Conservation (phyloP, 2,888 invertebrate genomes). For the Anorthoa munda region DNA sequence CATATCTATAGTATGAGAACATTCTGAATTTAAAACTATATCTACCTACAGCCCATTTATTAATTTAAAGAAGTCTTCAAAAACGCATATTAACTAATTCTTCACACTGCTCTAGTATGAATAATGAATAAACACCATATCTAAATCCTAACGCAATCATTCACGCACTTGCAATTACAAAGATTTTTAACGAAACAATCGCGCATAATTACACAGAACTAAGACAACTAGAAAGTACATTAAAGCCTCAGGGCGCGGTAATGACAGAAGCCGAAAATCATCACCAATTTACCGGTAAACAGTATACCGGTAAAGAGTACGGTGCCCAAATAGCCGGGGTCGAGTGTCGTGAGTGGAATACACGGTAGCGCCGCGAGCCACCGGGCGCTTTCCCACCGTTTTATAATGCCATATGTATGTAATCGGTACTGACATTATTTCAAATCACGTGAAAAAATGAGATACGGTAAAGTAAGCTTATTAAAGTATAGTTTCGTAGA, state of each 20-base stretch:
- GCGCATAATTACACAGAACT: slow-evolving; percentile 71
- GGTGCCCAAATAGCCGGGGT: slow-evolving; percentile 84
- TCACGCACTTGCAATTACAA: slow-evolving; percentile 57
- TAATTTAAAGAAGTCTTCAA: slow-evolving; percentile 21
- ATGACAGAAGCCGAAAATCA: slow-evolving; percentile 89
- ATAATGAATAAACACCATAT: slow-evolving; percentile 34
- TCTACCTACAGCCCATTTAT: slow-evolving; percentile 4
- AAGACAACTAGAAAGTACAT: slow-evolving; percentile 80
- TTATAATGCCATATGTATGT: slow-evolving; percentile 59
- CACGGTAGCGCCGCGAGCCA: slow-evolving; percentile 89
- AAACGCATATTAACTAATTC: neutral
- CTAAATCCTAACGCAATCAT: slow-evolving; percentile 24
- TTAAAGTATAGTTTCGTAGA: neutral
- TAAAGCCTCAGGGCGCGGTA: slow-evolving; percentile 75
- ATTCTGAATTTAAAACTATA: neutral
- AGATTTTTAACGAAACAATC: slow-evolving; percentile 41
- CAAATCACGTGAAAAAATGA: slow-evolving; percentile 32
- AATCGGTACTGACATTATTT: slow-evolving; percentile 54
- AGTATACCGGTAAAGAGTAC: slow-evolving; percentile 83
- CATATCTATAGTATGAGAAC: no score
- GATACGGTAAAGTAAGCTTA: neutral
- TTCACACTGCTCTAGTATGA: slow-evolving; percentile 8
- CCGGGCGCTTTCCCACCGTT: slow-evolving; percentile 86
- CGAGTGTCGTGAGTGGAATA: slow-evolving; percentile 87
- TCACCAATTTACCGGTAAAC: slow-evolving; percentile 85